These are phyloP conservation scores for Torymus texanus DNA, from an alignment of 2,888 invertebrate species.

Conservation along the genomic window DNA sequence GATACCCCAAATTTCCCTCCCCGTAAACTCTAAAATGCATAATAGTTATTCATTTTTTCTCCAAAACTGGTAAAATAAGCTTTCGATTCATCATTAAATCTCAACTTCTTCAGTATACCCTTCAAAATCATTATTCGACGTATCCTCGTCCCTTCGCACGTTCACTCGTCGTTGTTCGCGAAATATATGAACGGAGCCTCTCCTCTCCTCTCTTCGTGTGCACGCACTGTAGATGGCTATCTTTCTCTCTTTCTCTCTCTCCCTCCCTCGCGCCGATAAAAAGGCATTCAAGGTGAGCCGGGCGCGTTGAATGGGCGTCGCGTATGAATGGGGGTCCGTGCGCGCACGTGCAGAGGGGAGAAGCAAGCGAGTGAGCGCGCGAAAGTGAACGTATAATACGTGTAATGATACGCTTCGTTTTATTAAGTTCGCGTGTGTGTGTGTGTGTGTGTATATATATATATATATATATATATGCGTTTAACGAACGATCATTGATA, in stretches of 20 bases:
- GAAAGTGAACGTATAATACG: background rate
- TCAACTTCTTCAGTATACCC: too few species aligned
- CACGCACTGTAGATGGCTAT: conserved; percentile 41
- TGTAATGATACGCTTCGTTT: background rate
- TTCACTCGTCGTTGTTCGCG: background rate
- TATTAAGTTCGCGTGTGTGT: background rate
- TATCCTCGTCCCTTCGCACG: too few species aligned
- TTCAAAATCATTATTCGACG: too few species aligned
- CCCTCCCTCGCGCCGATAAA: conserved; percentile 57
- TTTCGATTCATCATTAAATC: too few species aligned
- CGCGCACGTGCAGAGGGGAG: too few species aligned
- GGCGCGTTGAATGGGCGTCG: conserved; percentile 72
- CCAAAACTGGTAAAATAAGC: too few species aligned
- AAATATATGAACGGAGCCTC: conserved; percentile 18
- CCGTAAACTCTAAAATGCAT: too few species aligned
- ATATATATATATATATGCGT: background rate
- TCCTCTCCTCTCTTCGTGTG: conserved; percentile 3
- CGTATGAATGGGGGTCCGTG: conserved; percentile 71
- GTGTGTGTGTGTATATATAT: too few species aligned
- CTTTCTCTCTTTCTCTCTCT: too few species aligned
- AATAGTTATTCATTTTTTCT: too few species aligned
- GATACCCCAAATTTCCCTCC: too few species aligned
- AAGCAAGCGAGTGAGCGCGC: background rate
- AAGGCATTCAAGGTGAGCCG: conserved; percentile 71
- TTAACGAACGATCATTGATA: too few species aligned